Evolutionary conservation across 2,888 invertebrate species (phyloP), one percentile per base, ranked within the genome.

Genomic region (Andrena dorsata): DNA sequence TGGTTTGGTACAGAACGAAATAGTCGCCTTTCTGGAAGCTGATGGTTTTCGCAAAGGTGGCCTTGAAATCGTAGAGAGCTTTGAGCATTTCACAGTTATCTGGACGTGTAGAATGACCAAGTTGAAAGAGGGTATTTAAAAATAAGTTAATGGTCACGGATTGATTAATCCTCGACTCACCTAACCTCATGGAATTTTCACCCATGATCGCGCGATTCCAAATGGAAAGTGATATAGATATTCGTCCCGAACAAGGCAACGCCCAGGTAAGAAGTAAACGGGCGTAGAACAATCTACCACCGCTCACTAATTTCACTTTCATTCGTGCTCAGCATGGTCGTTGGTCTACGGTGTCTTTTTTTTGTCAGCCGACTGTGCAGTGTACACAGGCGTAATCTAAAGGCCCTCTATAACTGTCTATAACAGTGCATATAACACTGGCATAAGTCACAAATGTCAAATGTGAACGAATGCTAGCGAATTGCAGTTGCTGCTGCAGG

Each of bases 61-160:
- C 97, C 93, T 97, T 97, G 91, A 98, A 98, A 92, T 97, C 97
- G 90, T 97, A 98, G 74, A 97, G 94, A 71, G 97, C 97, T 94
- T 97, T 96, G 51, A 98, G 95, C 97, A 98, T 97, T 94, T 97
- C 97, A 94, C 96, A 95, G 92, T 96, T 96, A 91, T 96, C 97
- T 96, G 30, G 0, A 28, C 16, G 2, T 1, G 10, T 13, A 20
- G 78, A 72, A 66, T 8, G 20, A 53, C n/a, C 5, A 41, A 7
- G 30, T 75, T 51, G 49, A 64, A n/a, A 28, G 7, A 8, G 51
- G 4, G 26, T 13, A 28, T 41, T 66, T 32, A 8, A 47, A 58
- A 0, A 0, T 16, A 72, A 58, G 20, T 23, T 10, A 26, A 61
- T 28, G 60, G 26, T 13, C 35, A 26, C 41, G 16, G 8, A 30